These are phyloP conservation scores for Gephyroberyx darwinii DNA, from an alignment of 2,797 vertebrate species.

Conservation along the genomic window DNA sequence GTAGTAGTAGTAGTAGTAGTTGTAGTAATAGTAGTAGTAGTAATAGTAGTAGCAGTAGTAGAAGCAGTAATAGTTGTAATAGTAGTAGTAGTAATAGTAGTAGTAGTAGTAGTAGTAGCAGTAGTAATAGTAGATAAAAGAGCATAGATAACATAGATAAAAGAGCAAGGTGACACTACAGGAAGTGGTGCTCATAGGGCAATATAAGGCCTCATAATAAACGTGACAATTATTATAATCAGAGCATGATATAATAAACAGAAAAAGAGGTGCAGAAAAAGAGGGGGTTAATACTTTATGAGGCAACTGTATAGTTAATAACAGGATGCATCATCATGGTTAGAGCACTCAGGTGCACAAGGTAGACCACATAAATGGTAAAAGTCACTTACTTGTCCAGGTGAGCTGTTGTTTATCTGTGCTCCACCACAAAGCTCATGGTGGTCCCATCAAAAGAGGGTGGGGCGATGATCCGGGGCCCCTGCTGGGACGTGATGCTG, in stretches of 20 bases:
- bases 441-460: constrained; percentile 96
- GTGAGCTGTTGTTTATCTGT: constrained; percentile 80
- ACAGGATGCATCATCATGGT: too few relatives aligned
- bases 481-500: constrained; percentile 92
- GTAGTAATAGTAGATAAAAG: not conserved
- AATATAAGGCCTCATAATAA: too few relatives aligned
- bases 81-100: not conserved
- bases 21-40: not conserved
- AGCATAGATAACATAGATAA: too few relatives aligned
- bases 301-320: too few relatives aligned
- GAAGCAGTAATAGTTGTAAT: not conserved
- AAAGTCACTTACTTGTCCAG: constrained; percentile 57
- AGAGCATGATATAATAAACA: too few relatives aligned
- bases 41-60: not conserved
- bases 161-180: too few relatives aligned
- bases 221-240: too few relatives aligned
- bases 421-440: constrained; percentile 98
- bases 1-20: not conserved
- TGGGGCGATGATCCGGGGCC: constrained; percentile 91
- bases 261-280: too few relatives aligned
- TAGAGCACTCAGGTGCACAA: too few relatives aligned
- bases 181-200: too few relatives aligned
- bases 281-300: too few relatives aligned
- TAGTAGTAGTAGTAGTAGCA: not conserved
- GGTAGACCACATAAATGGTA: too few relatives aligned